phyloP scores from a whole-genome alignment of 2,888 invertebrate species.

The Ophioninae sp. region DNA sequence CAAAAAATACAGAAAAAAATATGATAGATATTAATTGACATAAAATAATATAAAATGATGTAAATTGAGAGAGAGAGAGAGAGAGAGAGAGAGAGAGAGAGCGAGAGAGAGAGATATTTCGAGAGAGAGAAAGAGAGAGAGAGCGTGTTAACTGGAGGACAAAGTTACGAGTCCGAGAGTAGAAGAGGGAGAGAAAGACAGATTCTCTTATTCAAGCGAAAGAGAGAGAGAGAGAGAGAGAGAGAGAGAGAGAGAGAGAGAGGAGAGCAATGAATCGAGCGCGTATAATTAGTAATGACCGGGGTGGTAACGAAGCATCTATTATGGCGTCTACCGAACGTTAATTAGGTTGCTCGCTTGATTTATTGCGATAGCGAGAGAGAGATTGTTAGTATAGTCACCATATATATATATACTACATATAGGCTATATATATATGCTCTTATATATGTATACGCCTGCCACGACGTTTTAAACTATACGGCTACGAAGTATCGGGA shows the following conservation, averaged over 20 bases:
- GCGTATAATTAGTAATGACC: conserved; percentile 74
- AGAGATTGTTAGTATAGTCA: conserved; percentile 48
- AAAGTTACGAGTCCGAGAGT: conserved; percentile 15
- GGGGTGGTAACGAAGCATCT: conserved; percentile 74
- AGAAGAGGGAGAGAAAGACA: conserved; percentile 1
- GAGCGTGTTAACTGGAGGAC: conserved; percentile 2
- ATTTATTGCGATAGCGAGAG: conserved; percentile 71
- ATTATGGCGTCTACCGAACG: conserved; percentile 73
- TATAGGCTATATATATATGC: background rate
- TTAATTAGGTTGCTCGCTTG: conserved; percentile 76
- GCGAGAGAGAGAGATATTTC: too few relatives aligned
- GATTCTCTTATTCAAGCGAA: background rate
- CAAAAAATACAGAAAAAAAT: too few relatives aligned
- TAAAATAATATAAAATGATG: too few relatives aligned
- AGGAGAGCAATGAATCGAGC: conserved; percentile 63
- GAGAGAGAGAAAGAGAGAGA: background rate
- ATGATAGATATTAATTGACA: too few relatives aligned
- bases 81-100: too few relatives aligned
- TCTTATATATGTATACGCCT: background rate
- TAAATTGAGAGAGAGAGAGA: too few relatives aligned
- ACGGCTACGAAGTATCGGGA: conserved; percentile 21
- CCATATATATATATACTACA: background rate
- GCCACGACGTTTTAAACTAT: conserved; percentile 22
- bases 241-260: conserved; percentile 12
- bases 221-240: conserved; percentile 8